Evolutionary conservation across 2,113 vertebrate species (phyloP).

Genomic region (Gorsachius goisagi): DNA sequence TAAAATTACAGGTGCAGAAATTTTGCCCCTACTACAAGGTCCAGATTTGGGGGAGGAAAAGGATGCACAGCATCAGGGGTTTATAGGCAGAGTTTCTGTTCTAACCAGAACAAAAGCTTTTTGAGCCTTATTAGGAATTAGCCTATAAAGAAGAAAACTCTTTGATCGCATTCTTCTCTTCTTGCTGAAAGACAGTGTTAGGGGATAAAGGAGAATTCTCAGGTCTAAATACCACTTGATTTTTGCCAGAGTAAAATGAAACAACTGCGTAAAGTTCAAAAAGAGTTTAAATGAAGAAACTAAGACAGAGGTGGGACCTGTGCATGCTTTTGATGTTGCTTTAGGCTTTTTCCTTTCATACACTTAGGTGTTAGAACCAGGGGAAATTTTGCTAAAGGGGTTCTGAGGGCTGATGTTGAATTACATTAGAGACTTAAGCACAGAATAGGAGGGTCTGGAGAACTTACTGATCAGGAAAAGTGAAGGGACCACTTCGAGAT

Average conservation of each 20-base stretch:
- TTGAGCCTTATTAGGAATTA: neutral
- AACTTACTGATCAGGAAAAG: neutral
- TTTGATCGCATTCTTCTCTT: neutral
- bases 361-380: neutral
- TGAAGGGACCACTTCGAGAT: neutral
- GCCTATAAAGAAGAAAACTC: neutral
- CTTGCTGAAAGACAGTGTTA: neutral
- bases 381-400: neutral
- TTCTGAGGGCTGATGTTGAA: neutral
- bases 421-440: neutral
- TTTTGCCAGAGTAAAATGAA: neutral
- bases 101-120: neutral
- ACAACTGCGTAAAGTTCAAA: neutral
- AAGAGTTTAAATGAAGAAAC: neutral
- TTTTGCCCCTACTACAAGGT: neutral
- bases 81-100: neutral
- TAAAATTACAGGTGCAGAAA: neutral
- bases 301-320: neutral
- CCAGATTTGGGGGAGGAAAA: neutral
- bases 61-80: neutral
- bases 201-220: neutral
- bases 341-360: neutral
- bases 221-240: neutral
- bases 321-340: neutral
- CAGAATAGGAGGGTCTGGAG: neutral